Conservation (phyloP, 2,888 invertebrate species). For the Lasioglossum morio region DNA sequence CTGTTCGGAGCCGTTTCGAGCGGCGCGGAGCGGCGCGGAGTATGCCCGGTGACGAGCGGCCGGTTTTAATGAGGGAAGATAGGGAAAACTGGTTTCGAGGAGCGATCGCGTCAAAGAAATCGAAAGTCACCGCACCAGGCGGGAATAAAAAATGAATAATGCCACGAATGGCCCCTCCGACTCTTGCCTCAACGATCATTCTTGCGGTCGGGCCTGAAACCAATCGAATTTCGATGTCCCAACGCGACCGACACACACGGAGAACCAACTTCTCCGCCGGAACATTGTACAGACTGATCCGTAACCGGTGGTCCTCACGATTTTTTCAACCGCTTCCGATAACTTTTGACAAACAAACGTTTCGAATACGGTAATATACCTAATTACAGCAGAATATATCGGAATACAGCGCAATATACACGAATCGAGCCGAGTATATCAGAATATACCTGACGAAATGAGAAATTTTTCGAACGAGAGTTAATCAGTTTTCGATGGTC, state of each 20-base stretch:
- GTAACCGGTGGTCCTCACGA: not conserved
- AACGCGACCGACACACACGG: not conserved
- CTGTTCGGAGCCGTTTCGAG: not conserved
- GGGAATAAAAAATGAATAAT: conserved; percentile 17
- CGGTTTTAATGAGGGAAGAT: conserved; percentile 53
- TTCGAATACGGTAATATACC: no score
- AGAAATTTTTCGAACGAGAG: no score
- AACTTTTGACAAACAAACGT: no score
- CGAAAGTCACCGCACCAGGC: conserved; percentile 48
- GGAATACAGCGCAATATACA: no score
- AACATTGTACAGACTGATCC: not conserved
- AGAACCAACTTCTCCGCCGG: not conserved
- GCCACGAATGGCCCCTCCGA: not conserved
- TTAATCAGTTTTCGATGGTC: not conserved
- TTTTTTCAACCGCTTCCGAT: no score
- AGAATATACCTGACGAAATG: no score
- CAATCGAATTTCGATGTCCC: conserved; percentile 1
- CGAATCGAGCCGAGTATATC: no score
- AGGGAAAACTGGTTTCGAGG: conserved; percentile 62
- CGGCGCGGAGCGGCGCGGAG: not conserved
- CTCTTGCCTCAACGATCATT: not conserved
- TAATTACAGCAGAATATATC: no score
- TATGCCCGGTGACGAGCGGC: conserved; percentile 8
- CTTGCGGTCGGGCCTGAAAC: conserved; percentile 5
- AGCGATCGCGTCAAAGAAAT: conserved; percentile 55